A percentile compares a stretch with the other conserved stretches of the same genome.
phyloP scores from a whole-genome alignment of 2,888 invertebrate species.

The Drosophila kambysellisi region DNA sequence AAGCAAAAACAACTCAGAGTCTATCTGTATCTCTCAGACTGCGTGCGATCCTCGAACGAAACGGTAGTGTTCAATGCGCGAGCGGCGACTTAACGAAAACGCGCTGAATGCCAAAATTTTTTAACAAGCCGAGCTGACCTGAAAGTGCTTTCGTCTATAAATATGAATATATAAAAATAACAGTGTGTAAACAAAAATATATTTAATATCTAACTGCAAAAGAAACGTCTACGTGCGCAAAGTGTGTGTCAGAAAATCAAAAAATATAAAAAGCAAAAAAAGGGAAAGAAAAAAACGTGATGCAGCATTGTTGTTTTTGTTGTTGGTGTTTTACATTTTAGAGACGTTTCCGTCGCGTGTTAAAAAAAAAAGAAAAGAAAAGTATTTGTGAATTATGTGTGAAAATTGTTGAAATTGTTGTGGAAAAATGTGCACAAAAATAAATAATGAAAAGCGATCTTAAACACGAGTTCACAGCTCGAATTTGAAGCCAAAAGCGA shows the following conservation, averaged over 20 bases:
- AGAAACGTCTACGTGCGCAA: conserved; percentile 62
- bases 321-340: conserved; percentile 34
- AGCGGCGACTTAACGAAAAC: conserved; percentile 53
- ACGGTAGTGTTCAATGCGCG: conserved; percentile 69
- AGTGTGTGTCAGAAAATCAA: conserved; percentile 49
- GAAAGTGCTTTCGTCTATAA: conserved; percentile 35
- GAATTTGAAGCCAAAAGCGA: conserved; percentile 47
- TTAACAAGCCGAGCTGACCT: conserved; percentile 43
- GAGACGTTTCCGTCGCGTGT: conserved; percentile 53
- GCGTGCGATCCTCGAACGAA: conserved; percentile 80
- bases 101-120: conserved; percentile 53
- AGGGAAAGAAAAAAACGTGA: conserved; percentile 60
- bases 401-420: conserved; percentile 67
- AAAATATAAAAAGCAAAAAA: conserved; percentile 17
- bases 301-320: conserved; percentile 43
- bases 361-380: not conserved
- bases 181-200: conserved; percentile 30
- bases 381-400: conserved; percentile 66
- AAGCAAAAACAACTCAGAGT: conserved; percentile 35
- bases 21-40: conserved; percentile 75
- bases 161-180: conserved; percentile 3
- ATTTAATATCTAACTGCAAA: conserved; percentile 16
- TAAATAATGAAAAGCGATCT: conserved; percentile 42
- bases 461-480: conserved; percentile 41
- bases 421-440: conserved; percentile 59